Evolutionary conservation across 35 echinoderm and acorn worm species (phyloP).

Genomic region (Lytechinus variegatus): DNA sequence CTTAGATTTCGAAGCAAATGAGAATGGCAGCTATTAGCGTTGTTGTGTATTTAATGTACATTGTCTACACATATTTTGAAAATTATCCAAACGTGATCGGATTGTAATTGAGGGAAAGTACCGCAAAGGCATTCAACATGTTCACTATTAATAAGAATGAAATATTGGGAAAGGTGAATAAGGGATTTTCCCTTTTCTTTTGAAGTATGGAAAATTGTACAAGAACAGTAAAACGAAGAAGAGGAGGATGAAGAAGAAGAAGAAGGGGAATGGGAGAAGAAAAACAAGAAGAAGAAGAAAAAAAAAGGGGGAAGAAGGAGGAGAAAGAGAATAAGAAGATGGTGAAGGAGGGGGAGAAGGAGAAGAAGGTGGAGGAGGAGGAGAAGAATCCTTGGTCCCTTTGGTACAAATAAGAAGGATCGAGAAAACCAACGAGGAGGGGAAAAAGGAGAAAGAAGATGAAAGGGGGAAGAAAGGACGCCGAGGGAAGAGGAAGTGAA

Average conservation of each 20-base stretch:
- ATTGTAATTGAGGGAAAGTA: too few species aligned
- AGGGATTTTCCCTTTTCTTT: background rate
- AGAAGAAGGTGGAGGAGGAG: too few species aligned
- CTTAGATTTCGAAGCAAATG: too few species aligned
- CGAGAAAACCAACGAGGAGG: too few species aligned
- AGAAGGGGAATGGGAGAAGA: background rate
- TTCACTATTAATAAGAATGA: background rate
- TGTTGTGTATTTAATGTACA: too few species aligned
- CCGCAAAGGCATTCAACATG: background rate
- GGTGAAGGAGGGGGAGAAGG: too few species aligned
- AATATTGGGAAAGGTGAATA: background rate
- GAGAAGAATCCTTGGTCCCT: too few species aligned
- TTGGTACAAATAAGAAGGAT: too few species aligned
- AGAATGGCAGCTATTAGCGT: too few species aligned
- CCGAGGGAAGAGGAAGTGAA: background rate
- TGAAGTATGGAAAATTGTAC: background rate
- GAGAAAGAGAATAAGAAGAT: background rate
- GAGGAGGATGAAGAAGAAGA: background rate
- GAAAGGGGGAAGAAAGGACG: background rate
- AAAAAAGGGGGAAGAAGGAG: background rate
- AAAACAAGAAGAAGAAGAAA: background rate
- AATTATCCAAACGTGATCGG: too few species aligned
- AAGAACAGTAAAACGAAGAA: slow-evolving; percentile 8
- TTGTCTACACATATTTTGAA: too few species aligned
- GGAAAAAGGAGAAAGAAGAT: too few species aligned